These are phyloP conservation scores for Plutomurus gul DNA, from an alignment of 1,140 invertebrate genomes.

Conservation along the genomic window DNA sequence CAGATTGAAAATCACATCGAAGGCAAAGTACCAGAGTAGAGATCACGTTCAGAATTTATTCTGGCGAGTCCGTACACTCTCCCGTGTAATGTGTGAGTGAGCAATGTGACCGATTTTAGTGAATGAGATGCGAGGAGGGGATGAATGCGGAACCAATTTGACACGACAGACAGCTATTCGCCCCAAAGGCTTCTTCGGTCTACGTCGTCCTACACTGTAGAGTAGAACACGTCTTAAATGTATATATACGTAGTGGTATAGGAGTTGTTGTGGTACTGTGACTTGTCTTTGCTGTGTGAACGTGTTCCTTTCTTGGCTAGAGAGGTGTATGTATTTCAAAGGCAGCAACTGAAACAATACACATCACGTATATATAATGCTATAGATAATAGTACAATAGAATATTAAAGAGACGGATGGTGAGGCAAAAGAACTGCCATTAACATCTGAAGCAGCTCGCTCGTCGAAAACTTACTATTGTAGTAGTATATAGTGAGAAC, in stretches of 20 bases:
- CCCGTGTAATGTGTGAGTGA: neutral
- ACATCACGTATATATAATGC: neutral
- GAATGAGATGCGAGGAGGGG: slow-evolving; percentile 17
- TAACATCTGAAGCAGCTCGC: neutral
- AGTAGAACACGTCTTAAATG: no score
- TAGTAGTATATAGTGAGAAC: no score
- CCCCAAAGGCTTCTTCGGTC: neutral
- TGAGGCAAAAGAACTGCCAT: neutral
- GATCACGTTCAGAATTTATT: neutral
- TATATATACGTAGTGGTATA: no score
- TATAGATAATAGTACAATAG: neutral
- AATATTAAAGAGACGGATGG: neutral
- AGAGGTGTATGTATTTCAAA: no score
- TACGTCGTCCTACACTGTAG: no score
- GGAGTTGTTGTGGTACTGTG: no score
- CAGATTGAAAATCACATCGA: no score
- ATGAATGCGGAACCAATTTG: slow-evolving; percentile 37
- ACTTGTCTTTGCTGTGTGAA: no score
- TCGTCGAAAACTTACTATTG: no score
- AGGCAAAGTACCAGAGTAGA: neutral
- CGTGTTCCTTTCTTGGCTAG: no score
- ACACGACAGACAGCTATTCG: slow-evolving; percentile 28
- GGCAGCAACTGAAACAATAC: no score
- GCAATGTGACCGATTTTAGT: slow-evolving; percentile 23
- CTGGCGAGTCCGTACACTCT: neutral